Evolutionary conservation across 1,140 invertebrate genomes (phyloP), one percentile per base, ranked within the genome.

Genomic region (Polypedilum pembai): DNA sequence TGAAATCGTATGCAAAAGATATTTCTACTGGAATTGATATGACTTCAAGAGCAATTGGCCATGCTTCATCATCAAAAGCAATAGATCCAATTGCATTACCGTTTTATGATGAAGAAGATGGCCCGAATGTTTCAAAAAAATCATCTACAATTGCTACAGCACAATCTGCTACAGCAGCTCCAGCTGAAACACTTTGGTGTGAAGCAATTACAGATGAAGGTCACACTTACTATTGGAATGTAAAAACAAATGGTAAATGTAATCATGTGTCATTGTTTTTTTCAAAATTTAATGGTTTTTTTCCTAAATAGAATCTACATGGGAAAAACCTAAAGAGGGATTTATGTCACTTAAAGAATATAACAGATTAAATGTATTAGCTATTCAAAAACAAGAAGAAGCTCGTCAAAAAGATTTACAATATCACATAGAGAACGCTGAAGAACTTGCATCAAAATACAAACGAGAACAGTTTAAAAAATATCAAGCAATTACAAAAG

Each of bases 1-100:
- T 94, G 88, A 88, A 87, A 78, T 91, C 93, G 0, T 95, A 94
- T 78, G 81, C 91, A 73, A 92, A 90, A 80, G 93, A 94, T 78
- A 78, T 82, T 15, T 80, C 80, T 15, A 75, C 76, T 8, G 85
- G 85, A 72, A 85, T 85, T 33, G 92, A 94, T 80, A 85, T 93
- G 77, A 92, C 91, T 5, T 89, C 89, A 73, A 82, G 86, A 75
- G 85, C 77, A 5, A 79, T 81, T 3, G 77, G 77, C 7, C 74
- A 75, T 2, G 41, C 76, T 7, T 24, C 74, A 18, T 73, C 56
- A 24, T 20, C 41, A 8, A n/a, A 69, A 65, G 72, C 69, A 8
- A 76, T 82, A 2, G 82, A 82, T 78, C 80, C 81, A n/a, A 78
- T 80, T 76, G 77, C 77, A 4, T 73, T 80, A 74, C 75, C 82